A percentile compares a stretch with the other conserved stretches of the same genome.
Evolutionary conservation across 2,888 invertebrate genomes (phyloP).

Genomic region (Euphydryas editha): DNA sequence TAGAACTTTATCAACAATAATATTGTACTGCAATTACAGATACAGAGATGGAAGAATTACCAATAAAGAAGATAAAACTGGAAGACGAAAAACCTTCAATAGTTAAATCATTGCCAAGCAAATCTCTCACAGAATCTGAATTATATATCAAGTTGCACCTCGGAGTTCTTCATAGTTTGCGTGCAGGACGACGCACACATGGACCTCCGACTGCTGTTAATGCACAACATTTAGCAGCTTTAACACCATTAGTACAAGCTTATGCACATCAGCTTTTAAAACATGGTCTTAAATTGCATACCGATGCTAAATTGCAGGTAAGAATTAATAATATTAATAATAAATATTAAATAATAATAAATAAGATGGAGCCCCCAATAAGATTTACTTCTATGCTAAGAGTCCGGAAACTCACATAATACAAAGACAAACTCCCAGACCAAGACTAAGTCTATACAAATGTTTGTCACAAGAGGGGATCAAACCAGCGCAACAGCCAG

Average conservation of each 20-base stretch:
- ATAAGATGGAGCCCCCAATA: too few species aligned
- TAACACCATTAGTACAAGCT: constrained; percentile 74
- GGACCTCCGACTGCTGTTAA: constrained; percentile 85
- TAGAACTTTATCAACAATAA: background rate
- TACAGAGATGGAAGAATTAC: constrained; percentile 67
- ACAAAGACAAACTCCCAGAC: too few species aligned
- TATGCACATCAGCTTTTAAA: constrained; percentile 66
- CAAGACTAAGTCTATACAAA: too few species aligned
- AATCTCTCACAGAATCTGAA: constrained; percentile 61
- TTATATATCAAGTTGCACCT: constrained; percentile 87
- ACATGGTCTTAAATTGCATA: constrained; percentile 63
- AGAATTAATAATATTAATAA: background rate
- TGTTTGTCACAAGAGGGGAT: too few species aligned
- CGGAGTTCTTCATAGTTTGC: constrained; percentile 85
- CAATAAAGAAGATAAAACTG: constrained; percentile 72
- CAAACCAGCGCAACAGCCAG: too few species aligned
- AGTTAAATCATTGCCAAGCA: constrained; percentile 55
- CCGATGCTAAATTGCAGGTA: constrained; percentile 72
- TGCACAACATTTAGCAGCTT: constrained; percentile 84
- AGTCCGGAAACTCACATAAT: too few species aligned
- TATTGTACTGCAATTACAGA: constrained; percentile 51
- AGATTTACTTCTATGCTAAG: too few species aligned
- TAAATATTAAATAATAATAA: too few species aligned
- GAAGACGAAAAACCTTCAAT: constrained; percentile 61
- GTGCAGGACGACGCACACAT: constrained; percentile 75